A percentile compares a stretch with the other conserved stretches of the same genome.
Conservation (phyloP, 2,797 vertebrate genomes). For the Hippocampus kuda region DNA sequence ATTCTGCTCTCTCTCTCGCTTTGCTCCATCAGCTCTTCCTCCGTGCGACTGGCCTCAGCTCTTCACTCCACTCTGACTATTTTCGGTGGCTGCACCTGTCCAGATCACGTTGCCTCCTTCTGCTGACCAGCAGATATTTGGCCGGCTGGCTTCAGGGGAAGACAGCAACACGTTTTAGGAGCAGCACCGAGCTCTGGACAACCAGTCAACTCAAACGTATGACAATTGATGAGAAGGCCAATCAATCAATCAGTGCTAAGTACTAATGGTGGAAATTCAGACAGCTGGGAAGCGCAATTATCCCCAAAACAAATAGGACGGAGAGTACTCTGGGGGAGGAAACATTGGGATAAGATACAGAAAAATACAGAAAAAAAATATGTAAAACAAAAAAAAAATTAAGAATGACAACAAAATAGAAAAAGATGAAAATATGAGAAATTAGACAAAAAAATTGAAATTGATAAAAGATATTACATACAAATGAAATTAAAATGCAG, state of each 20-base stretch:
- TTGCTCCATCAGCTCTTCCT: constrained; percentile 18
- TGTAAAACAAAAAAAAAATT: no score
- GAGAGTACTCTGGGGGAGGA: no score
- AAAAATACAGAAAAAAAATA: neutral
- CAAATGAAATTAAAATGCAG: no score
- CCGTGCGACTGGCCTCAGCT: constrained; percentile 34
- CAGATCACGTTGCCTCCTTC: constrained; percentile 68
- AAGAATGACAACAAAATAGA: neutral
- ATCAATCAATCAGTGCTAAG: neutral
- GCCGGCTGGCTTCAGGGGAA: constrained; percentile 44
- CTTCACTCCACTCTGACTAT: constrained; percentile 52
- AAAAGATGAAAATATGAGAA: no score
- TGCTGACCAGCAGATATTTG: constrained; percentile 71
- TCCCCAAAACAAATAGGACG: neutral
- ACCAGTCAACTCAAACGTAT: neutral
- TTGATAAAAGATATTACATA: no score
- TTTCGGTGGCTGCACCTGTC: constrained; percentile 73
- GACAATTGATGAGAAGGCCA: neutral
- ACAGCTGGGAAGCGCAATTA: neutral
- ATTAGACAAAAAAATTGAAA: no score
- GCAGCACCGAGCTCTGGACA: neutral
- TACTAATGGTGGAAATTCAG: neutral
- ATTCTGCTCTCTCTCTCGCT: neutral
- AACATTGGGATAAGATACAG: neutral
- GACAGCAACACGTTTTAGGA: constrained; percentile 15